phyloP scores from a whole-genome alignment of 2,888 invertebrate species.

The Plagodis pulveraria region DNA sequence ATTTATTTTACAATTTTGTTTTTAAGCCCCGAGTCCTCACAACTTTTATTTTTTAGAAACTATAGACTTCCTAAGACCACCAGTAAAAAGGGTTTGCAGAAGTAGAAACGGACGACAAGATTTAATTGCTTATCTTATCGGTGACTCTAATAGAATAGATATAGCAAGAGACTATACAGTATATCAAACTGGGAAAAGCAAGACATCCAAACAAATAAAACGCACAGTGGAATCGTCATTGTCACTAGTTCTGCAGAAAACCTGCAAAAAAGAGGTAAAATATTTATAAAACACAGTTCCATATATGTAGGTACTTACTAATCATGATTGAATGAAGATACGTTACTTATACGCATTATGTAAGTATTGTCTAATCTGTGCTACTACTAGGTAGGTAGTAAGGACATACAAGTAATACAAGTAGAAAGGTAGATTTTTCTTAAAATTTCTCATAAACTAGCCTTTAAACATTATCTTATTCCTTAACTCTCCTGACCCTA shows the following conservation, averaged over 20 bases:
- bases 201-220: constrained; percentile 18
- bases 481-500: too few relatives aligned
- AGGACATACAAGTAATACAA: too few relatives aligned
- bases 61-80: constrained; percentile 59
- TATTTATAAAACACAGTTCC: constrained; percentile 2
- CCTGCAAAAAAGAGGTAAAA: constrained; percentile 47
- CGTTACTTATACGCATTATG: too few relatives aligned
- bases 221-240: constrained; percentile 41
- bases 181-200: constrained; percentile 10
- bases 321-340: too few relatives aligned
- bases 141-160: constrained; percentile 18
- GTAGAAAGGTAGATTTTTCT: too few relatives aligned
- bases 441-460: too few relatives aligned
- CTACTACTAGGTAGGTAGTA: too few relatives aligned
- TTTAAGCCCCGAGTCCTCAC: constrained; percentile 40
- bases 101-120: constrained; percentile 24
- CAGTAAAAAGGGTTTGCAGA: constrained; percentile 48
- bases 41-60: constrained; percentile 63
- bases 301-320: not conserved
- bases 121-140: constrained; percentile 22
- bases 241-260: constrained; percentile 54
- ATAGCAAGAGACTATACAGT: constrained; percentile 13
- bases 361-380: too few relatives aligned
- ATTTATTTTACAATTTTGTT: constrained; percentile 28
- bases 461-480: too few relatives aligned